These are phyloP conservation scores for Neolamprologus variostigma DNA, from an alignment of 2,113 vertebrate genomes.

Conservation along the genomic window DNA sequence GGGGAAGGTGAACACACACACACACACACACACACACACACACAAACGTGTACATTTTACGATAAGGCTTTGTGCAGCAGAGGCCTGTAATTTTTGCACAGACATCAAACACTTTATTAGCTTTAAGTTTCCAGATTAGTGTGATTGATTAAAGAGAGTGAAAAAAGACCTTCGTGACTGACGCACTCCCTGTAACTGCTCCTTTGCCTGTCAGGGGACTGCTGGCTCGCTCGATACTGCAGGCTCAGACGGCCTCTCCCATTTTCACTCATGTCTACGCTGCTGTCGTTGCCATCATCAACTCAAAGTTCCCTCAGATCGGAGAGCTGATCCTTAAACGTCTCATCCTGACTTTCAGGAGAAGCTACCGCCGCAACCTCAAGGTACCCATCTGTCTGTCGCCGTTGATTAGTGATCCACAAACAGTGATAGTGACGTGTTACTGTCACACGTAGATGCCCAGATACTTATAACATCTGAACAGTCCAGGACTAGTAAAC, in stretches of 20 bases:
- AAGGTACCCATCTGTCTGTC: slow-evolving; percentile 73
- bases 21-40: neutral
- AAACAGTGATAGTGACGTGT: neutral
- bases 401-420: neutral
- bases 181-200: neutral
- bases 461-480: neutral
- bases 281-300: slow-evolving; percentile 94
- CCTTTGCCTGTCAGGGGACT: slow-evolving; percentile 74
- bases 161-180: neutral
- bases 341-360: slow-evolving; percentile 90
- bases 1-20: slow-evolving; percentile 80
- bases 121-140: neutral
- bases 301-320: slow-evolving; percentile 96
- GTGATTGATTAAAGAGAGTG: neutral
- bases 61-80: neutral
- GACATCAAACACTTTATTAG: neutral
- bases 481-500: neutral
- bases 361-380: slow-evolving; percentile 94
- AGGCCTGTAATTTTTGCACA: neutral
- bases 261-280: slow-evolving; percentile 97
- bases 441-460: neutral
- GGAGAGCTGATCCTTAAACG: slow-evolving; percentile 96
- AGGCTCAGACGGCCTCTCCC: slow-evolving; percentile 92
- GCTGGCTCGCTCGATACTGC: slow-evolving; percentile 85
- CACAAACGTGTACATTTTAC: neutral